Evolutionary conservation across 2,797 vertebrate species (phyloP), one percentile per base, ranked within the genome.

Genomic region (Acropternis orthonyx): DNA sequence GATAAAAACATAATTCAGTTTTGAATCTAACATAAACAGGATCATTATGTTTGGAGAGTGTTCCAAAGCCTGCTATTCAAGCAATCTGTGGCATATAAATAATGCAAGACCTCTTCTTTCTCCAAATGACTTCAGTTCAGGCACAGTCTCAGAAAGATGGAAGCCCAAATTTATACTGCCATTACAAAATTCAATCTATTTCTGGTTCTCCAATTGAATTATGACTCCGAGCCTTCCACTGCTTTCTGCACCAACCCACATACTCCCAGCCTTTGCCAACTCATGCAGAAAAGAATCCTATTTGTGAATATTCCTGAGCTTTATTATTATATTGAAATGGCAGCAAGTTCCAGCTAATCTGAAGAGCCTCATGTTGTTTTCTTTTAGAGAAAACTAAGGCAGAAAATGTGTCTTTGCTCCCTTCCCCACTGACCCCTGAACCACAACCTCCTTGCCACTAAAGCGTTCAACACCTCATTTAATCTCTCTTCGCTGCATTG

Each of bases 121-220:
- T 95, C 88, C 93, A 97, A 97, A 96, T 92, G 96, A 98, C 93
- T 97, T 97, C 92, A 93, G 97, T 98, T 97, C 96, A 98, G 95
- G 96, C 97, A 97, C 93, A 94, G 95, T 96, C 97, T 98, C 97
- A 88, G 95, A 97, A 96, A 95, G 93, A 96, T 94, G 91, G 96
- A 94, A 94, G 75, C 61, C 96, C 93, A 89, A 98, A 97, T 97
- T 88, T 89, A 97, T 94, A 97, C 95, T 77, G 79, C 92, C 97
- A 96, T 98, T 96, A 97, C 95, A 89, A 96, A 98, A 97, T 98
- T 98, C 97, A 98, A 98, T 98, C 97, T 98, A 98, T 97, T 98
- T 98, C 96, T 96, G 93, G 97, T 96, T 97, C 94, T 96, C 92
- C 98, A 97, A 97, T 92, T 98, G 98, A 98, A 98, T 98, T 98